These are phyloP conservation scores for Patiria pectinifera DNA, from an alignment of 53 echinoderm and acorn worm genomes.

Conservation along the genomic window DNA sequence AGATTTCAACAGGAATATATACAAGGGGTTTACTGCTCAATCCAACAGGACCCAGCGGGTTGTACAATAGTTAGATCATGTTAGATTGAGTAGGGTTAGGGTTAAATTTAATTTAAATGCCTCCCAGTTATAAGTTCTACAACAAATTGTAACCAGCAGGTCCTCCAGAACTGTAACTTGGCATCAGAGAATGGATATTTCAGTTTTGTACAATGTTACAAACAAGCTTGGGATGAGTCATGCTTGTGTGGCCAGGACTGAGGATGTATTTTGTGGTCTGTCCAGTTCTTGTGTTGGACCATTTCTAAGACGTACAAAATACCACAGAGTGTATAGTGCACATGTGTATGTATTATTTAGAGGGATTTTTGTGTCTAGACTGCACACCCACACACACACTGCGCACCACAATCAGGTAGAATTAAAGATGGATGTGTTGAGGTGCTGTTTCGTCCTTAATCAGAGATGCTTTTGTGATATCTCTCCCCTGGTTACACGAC, in stretches of 20 bases:
- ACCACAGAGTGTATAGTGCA: background rate
- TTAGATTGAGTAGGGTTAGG: no score
- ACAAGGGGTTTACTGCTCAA: no score
- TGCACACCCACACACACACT: background rate
- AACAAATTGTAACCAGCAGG: no score
- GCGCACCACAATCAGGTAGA: background rate
- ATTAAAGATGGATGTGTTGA: background rate
- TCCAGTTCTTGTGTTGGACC: background rate
- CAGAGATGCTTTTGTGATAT: background rate
- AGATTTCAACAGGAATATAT: no score
- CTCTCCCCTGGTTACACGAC: background rate
- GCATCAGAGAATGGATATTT: no score
- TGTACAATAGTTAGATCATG: no score
- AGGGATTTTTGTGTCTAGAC: constrained; percentile 19
- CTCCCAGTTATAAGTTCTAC: no score
- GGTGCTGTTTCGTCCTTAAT: background rate
- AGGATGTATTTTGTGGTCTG: constrained; percentile 12
- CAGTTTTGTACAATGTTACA: background rate
- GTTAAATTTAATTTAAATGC: no score
- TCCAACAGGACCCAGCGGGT: no score
- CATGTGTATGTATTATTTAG: background rate
- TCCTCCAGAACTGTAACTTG: no score
- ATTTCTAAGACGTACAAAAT: background rate
- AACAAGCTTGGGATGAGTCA: background rate
- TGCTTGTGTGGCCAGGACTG: background rate